Evolutionary conservation across 1,140 invertebrate species (phyloP).

Genomic region (Panagrolaimus sp.): DNA sequence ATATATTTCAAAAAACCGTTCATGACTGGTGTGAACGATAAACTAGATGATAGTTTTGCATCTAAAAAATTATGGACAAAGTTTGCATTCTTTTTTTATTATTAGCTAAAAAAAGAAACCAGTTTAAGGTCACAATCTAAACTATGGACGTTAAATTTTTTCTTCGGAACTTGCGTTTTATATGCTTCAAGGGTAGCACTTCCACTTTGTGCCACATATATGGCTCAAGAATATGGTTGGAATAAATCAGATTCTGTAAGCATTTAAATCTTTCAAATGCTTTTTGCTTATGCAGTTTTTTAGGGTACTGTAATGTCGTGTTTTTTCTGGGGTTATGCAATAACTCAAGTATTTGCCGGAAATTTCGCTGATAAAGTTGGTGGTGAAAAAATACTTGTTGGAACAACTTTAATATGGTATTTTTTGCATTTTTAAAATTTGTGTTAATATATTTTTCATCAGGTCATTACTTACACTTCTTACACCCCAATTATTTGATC

Average conservation of each 20-base stretch:
- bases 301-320: constrained; percentile 68
- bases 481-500: constrained; percentile 67
- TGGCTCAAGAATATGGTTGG: constrained; percentile 68
- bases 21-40: constrained; percentile 16
- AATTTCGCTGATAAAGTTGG: constrained; percentile 68
- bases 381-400: constrained; percentile 66
- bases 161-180: constrained; percentile 67
- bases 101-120: constrained; percentile 10
- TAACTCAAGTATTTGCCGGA: constrained; percentile 69
- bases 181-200: constrained; percentile 70
- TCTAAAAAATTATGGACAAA: constrained; percentile 39
- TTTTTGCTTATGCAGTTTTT: not conserved
- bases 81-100: constrained; percentile 15
- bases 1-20: not conserved
- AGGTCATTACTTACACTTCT: constrained; percentile 65
- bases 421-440: constrained; percentile 13
- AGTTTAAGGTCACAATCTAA: constrained; percentile 59
- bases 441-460: not conserved
- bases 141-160: constrained; percentile 66
- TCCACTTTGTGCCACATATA: constrained; percentile 66
- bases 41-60: constrained; percentile 22
- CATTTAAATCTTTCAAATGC: constrained; percentile 10
- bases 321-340: constrained; percentile 73
- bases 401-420: constrained; percentile 66
- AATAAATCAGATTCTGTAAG: constrained; percentile 68